Conservation (phyloP, 2,888 invertebrate species). For the Aphidius colemani region DNA sequence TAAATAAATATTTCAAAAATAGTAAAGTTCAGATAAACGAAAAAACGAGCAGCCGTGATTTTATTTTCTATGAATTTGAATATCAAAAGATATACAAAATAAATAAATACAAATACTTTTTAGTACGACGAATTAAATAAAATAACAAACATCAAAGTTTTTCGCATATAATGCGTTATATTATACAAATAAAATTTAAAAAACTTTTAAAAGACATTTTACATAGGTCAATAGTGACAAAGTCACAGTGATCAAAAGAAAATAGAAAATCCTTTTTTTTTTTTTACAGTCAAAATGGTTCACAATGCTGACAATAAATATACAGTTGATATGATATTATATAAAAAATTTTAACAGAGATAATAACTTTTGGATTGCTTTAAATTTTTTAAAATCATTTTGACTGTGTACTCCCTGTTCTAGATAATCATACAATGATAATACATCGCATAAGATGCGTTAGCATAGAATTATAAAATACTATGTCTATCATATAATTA, state of each 20-base stretch:
- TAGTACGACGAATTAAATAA: slow-evolving; percentile 28
- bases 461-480: slow-evolving; percentile 15
- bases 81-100: slow-evolving; percentile 17
- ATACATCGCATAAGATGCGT: slow-evolving; percentile 32
- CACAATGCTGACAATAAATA: background rate
- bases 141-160: slow-evolving; percentile 19
- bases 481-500: slow-evolving; percentile 23
- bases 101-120: slow-evolving; percentile 23
- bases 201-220: slow-evolving; percentile 46
- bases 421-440: slow-evolving; percentile 23
- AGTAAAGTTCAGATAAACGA: slow-evolving; percentile 48
- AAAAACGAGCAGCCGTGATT: slow-evolving; percentile 35
- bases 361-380: slow-evolving; percentile 13
- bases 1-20: slow-evolving; percentile 39
- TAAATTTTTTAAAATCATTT: slow-evolving; percentile 19
- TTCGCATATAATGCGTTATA: slow-evolving; percentile 46
- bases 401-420: slow-evolving; percentile 26
- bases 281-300: slow-evolving; percentile 7
- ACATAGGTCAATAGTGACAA: slow-evolving; percentile 30
- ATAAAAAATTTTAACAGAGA: background rate
- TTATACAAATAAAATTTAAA: slow-evolving; percentile 34
- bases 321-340: slow-evolving; percentile 7
- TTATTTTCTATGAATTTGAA: slow-evolving; percentile 43
- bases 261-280: slow-evolving; percentile 41
- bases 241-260: slow-evolving; percentile 38